A percentile compares a stretch with the other conserved stretches of the same genome.
phyloP scores from a whole-genome alignment of 2,113 vertebrate genomes.

The Larimichthys crocea region DNA sequence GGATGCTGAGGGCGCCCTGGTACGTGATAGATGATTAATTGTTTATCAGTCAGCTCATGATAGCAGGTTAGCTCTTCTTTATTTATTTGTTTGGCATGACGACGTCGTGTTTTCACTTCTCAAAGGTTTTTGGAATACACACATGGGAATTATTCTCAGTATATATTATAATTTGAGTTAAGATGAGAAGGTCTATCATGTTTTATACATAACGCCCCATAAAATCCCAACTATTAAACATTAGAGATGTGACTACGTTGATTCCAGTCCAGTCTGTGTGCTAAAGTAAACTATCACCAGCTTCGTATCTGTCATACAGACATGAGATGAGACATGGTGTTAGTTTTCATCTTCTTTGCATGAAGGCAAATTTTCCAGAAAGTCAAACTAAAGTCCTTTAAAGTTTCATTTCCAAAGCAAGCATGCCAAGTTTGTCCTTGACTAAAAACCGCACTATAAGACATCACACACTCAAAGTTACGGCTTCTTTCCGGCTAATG shows the following conservation, averaged over 20 bases:
- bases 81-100: too few species aligned
- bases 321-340: background rate
- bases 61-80: too few species aligned
- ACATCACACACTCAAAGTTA: background rate
- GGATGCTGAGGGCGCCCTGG: background rate
- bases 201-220: too few species aligned
- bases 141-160: too few species aligned
- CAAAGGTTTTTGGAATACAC: too few species aligned
- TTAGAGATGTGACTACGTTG: too few species aligned
- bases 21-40: conserved; percentile 1
- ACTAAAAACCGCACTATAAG: background rate
- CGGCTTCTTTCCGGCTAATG: background rate
- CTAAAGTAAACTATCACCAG: too few species aligned
- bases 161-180: too few species aligned
- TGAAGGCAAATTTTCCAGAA: background rate
- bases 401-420: background rate
- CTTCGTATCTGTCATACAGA: background rate
- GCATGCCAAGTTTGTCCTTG: background rate
- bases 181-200: too few species aligned
- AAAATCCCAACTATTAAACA: too few species aligned
- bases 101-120: too few species aligned
- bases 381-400: background rate
- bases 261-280: too few species aligned
- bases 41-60: conserved; percentile 1
- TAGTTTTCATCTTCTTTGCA: background rate